These are phyloP conservation scores for Papilio gigon DNA, from an alignment of 2,888 invertebrate genomes.

Conservation along the genomic window DNA sequence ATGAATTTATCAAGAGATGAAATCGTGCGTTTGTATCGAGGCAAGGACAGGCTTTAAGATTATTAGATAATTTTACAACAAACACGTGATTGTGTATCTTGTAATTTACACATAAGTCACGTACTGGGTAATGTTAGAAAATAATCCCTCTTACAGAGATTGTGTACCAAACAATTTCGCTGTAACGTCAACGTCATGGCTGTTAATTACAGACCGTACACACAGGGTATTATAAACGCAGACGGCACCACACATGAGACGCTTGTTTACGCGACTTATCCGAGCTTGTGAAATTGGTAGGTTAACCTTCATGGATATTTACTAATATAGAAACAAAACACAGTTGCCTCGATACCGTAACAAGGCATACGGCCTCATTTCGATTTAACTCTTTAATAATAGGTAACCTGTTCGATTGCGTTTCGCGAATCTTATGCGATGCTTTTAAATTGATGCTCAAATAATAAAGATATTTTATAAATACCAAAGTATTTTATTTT, in stretches of 20 bases:
- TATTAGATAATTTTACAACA: slow-evolving; percentile 38
- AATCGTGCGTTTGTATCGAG: slow-evolving; percentile 19
- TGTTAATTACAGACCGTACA: not conserved
- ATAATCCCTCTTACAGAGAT: slow-evolving; percentile 51
- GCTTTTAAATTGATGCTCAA: too few species aligned
- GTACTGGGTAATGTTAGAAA: slow-evolving; percentile 54
- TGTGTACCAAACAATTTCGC: slow-evolving; percentile 48
- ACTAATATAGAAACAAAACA: not conserved
- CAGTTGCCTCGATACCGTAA: not conserved
- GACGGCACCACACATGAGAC: not conserved
- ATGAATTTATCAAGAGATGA: slow-evolving; percentile 22
- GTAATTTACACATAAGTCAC: slow-evolving; percentile 51
- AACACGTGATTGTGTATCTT: slow-evolving; percentile 46
- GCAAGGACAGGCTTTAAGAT: slow-evolving; percentile 10
- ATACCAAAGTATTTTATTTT: too few species aligned
- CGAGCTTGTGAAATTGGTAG: not conserved
- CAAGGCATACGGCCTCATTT: not conserved
- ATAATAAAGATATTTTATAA: too few species aligned
- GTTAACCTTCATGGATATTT: not conserved
- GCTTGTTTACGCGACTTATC: not conserved
- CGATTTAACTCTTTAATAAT: not conserved
- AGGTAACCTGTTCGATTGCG: too few species aligned
- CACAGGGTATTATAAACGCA: slow-evolving; percentile 1
- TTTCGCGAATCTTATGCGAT: too few species aligned
- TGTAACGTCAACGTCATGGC: slow-evolving; percentile 47